Evolutionary conservation across 2,888 invertebrate species (phyloP).

Genomic region (Linnaemya tessellans): DNA sequence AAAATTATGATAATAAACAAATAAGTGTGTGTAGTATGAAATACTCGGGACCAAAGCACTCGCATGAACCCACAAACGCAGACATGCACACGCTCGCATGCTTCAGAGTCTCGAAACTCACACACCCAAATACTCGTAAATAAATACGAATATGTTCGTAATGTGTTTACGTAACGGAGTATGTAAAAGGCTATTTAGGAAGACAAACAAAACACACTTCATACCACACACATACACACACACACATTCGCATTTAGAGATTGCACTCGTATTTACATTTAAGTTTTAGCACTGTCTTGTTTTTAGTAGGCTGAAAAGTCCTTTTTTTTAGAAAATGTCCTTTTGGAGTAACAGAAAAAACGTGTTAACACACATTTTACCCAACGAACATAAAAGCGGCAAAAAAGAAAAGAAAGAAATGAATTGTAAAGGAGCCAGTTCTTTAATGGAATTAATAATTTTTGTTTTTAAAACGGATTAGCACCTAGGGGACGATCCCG

Average conservation of each 20-base stretch:
- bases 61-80: conserved; percentile 6
- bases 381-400: conserved; percentile 19
- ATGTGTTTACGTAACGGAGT: conserved; percentile 29
- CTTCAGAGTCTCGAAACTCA: conserved; percentile 1
- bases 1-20: conserved; percentile 68
- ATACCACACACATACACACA: conserved; percentile 10
- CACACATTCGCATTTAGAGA: not conserved
- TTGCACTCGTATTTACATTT: conserved; percentile 54
- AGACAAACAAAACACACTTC: conserved; percentile 53
- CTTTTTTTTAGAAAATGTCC: conserved; percentile 58
- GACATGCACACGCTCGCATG: not conserved
- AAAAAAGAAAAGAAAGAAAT: no score
- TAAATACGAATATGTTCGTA: conserved; percentile 46
- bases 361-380: conserved; percentile 65
- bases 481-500: not conserved
- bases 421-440: conserved; percentile 24
- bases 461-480: not conserved
- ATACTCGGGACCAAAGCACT: conserved; percentile 3
- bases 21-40: conserved; percentile 46
- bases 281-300: conserved; percentile 42
- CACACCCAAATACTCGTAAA: conserved; percentile 42
- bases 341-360: conserved; percentile 49
- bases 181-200: conserved; percentile 61
- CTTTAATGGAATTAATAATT: not conserved
- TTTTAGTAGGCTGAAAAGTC: conserved; percentile 62